Evolutionary conservation across 2,888 invertebrate genomes (phyloP), one percentile per base, ranked within the genome.

Genomic region (Leptinotarsa tumamoca): DNA sequence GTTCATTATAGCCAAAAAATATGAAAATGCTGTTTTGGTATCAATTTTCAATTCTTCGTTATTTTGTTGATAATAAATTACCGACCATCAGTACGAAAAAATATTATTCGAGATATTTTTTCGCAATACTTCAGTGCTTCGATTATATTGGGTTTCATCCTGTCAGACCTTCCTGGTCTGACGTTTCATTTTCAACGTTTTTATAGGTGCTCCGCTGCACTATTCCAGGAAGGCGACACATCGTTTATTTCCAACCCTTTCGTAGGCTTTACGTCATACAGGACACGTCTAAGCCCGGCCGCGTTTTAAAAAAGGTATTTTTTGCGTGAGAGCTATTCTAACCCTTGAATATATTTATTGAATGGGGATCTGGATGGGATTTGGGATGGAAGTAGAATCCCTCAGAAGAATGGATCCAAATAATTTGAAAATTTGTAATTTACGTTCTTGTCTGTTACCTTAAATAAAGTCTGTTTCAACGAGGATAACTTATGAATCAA

Each of bases 161-260:
- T 10, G 10, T 33, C 43, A 43, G 7, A 10, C 43, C 0, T 43
- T 10, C 33, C 10, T 43, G 10, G 43, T 43, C 43, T n/a, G n/a
- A 10, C 10, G 3, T 43, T 43, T 43, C 10, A 10, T 10, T 43
- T 43, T 10, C 3, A 43, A 43, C 10, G 0, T 43, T 43, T 43
- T 3, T 13, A 43, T 7, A 43, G 43, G 52, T 52, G 15, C 4
- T 4, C 17, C 52, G 4, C 52, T 52, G 52, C 52, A 52, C n/a
- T 17, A 52, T 15, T n/a, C 52, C 5, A 82, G 76, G 78, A 80
- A 81, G 79, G 79, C 82, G 83, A 83, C 83, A 82, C 81, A 81
- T 83, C 84, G 82, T 84, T 84, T 83, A 83, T 84, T 82, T 84
- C 80, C 81, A 73, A 80, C 80, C 77, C 78, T 80, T 81, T 82